Base-by-base conservation (phyloP, 2,113 vertebrate species). In the Cepphus grylle region DNA sequence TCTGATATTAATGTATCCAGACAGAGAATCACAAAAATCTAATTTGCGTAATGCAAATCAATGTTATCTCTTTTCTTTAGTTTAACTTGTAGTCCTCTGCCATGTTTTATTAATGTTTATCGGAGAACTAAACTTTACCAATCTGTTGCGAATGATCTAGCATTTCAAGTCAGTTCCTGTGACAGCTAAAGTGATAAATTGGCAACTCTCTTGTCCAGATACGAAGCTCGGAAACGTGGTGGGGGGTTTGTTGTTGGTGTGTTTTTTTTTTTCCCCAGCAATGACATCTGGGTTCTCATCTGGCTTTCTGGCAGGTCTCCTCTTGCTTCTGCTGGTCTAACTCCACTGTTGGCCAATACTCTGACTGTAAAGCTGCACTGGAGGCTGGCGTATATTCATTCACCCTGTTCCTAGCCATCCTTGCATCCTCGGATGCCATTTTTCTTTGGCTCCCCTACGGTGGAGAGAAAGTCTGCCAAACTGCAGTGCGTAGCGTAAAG, bases 281-380 rank as follows among this genome's bases (percentile, higher is more conserved):
- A 36, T 63, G 71, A 49, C 58, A 91, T 85, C 76, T 94, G 76
- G 73, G 49, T 88, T 82, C 40, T 97, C 67, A 89, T 88, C 89
- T 95, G 52, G 62, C 25, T 95, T 93, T 87, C 82, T 95, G 91
- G 71, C 74, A 69, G 32, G 56, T 81, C 18, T 94, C 43, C 36
- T 91, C 7, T 73, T 65, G 13, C 18, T 78, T 74, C 53, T 90
- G 59, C 34, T 88, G 52, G 59, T 86, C 43, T 91, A 27, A 50
- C 34, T 79, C 53, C 2, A 4, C 11, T 74, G 15, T 72, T 93
- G 79, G 32, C 66, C 2, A 1, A 6, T 29, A 7, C 3, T 5
- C 25, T 94, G 9, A n/a, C 49, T 49, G 30, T 52, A 89, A 69
- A 88, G 7, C 62, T 40, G 38, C 58, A n/a, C 10, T 5, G 1